Evolutionary conservation across 1,140 invertebrate species (phyloP), one percentile per base, ranked within the genome.

Genomic region (Drosophila busckii): DNA sequence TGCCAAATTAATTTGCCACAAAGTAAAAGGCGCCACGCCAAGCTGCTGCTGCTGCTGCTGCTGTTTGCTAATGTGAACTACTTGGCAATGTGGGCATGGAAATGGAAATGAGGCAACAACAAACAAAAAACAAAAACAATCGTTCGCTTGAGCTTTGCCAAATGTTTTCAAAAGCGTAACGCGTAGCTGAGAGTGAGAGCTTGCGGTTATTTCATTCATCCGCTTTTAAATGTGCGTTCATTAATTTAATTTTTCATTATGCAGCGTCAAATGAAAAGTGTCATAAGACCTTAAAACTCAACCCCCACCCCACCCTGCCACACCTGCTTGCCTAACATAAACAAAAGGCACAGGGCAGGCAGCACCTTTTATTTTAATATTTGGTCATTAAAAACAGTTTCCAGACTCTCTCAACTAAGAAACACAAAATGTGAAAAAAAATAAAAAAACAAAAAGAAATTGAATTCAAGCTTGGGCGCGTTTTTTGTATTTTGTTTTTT

Each of bases 161-260:
- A 28, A 60, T 38, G 25, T 59, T 59, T 44, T 52, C 35, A 31
- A 16, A 12, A 42, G 10, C 25, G 13, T 15, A 10, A 2, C 12
- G 5, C n/a, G n/a, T n/a, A n/a, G n/a, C n/a, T n/a, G n/a, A n/a
- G n/a, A n/a, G n/a, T n/a, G n/a, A n/a, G n/a, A n/a, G n/a, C n/a
- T n/a, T n/a, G n/a, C n/a, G n/a, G n/a, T n/a, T 29, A 29, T n/a
- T 10, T 29, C 9, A 4, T 6, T 29, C 44, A 40, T 35, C 38
- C 38, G 29, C 49, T 55, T 28, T 23, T 32, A 50, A 66, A 66
- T 66, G 63, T 66, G 63, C 63, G 50, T 62, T 62, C 63, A 66
- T 66, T 66, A 62, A 66, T 66, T 66, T 62, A 56, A 66, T 66
- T 66, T 66, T 66, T 62, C 58, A 66, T 65, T 65, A 56, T 56